Evolutionary conservation across 2,888 invertebrate species (phyloP), one percentile per base, ranked within the genome.

Genomic region (Apocheima hispidaria): DNA sequence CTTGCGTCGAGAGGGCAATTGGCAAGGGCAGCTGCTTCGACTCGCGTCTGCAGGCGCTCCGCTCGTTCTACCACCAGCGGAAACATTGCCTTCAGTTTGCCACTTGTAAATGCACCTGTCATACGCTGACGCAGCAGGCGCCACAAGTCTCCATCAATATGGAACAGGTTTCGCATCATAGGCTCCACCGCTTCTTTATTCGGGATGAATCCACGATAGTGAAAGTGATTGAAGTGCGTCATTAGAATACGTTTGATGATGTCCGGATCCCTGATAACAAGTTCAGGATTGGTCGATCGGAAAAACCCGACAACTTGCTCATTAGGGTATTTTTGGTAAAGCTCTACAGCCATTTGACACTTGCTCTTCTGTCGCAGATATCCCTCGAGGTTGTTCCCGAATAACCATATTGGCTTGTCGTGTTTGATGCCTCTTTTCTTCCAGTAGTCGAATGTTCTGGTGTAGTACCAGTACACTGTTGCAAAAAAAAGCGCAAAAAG

Each of bases 71-170:
- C 41, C 41, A 41, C 21, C 21, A 41, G 41, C 1, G 41, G 41
- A 20, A 41, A 41, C 41, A 41, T 41, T 4, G 41, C 41, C 12
- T 20, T 20, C 41, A 41, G 41, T 10, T 41, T 41, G 1, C 41
- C 41, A 21, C 41, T 21, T 10, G 41, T 78, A 65, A 86, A 86
- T 0, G 84, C 81, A 1, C 84, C 81, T 6, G 86, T 84, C 71
- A 87, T 77, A 26, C 84, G 77, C 68, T 84, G 81, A 7, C 87
- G 75, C 53, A 86, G 66, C 60, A 84, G 64, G 43, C 77, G 75
- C 87, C 87, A 87, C 35, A 79, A 40, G 53, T 85, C 84, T 0
- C 85, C 84, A 36, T 83, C 85, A 2, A 79, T 81, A 35, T 82
- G 78, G 43, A 86, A 85, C 36, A 86, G 33, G 59, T 83, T 41